phyloP scores from a whole-genome alignment of 2,113 vertebrate genomes.

The Syrrhaptes paradoxus region DNA sequence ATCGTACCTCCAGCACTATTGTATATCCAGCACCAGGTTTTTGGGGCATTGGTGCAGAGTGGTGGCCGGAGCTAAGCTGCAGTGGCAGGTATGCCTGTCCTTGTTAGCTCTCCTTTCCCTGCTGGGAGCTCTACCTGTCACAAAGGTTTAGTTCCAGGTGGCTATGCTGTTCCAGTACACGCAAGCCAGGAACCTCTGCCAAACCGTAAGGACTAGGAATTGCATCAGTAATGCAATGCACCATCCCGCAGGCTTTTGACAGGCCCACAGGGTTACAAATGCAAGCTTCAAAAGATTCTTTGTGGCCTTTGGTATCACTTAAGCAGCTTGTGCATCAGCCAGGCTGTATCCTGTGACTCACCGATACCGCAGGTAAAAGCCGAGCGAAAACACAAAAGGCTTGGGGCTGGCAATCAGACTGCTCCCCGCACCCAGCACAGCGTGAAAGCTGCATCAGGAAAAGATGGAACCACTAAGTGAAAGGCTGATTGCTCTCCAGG shows the following conservation, averaged over 20 bases:
- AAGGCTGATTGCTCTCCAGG: background rate
- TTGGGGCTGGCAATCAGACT: background rate
- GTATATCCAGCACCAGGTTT: background rate
- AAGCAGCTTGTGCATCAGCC: background rate
- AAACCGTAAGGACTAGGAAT: background rate
- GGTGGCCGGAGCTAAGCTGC: background rate
- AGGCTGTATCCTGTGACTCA: background rate
- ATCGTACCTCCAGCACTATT: background rate
- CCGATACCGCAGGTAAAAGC: background rate
- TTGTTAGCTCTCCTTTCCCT: background rate
- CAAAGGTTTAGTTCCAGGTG: constrained; percentile 42
- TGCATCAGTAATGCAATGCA: accelerated
- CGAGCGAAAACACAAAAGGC: background rate
- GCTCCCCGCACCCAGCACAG: background rate
- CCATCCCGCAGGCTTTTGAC: background rate
- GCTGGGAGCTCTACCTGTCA: background rate
- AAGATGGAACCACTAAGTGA: background rate
- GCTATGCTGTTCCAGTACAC: background rate
- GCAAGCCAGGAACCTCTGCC: background rate
- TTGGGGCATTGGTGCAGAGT: background rate
- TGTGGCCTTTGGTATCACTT: background rate
- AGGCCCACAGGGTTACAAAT: background rate
- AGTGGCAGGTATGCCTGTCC: background rate
- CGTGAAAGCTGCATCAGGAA: background rate
- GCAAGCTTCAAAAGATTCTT: background rate